phyloP scores from a whole-genome alignment of 2,797 vertebrate species.

The Fratercula arctica region DNA sequence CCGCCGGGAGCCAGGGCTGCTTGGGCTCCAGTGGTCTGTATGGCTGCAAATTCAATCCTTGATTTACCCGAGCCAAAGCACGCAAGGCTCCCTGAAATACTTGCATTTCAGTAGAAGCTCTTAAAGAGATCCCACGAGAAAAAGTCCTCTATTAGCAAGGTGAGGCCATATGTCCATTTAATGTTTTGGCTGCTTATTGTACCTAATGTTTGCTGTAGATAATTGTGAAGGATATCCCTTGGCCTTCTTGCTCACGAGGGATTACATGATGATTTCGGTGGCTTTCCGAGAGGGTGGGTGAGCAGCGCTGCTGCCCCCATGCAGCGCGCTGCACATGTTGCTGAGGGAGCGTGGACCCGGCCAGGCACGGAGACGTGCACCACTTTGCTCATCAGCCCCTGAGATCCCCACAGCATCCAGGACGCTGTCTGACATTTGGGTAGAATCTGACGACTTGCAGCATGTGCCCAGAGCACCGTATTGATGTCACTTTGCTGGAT shows the following conservation, averaged over 20 bases:
- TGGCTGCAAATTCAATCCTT: background rate
- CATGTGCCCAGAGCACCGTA: background rate
- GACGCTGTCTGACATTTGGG: background rate
- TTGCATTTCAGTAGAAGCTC: background rate
- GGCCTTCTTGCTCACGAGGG: background rate
- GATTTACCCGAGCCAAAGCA: background rate
- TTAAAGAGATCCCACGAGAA: background rate
- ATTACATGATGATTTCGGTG: background rate
- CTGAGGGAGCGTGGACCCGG: background rate
- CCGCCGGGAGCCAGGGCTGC: background rate
- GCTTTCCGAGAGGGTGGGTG: background rate
- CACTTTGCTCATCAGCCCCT: background rate
- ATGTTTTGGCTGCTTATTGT: background rate
- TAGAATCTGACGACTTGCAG: background rate
- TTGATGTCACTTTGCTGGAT: conserved; percentile 8
- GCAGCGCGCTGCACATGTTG: rapidly evolving
- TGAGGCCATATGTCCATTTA: background rate
- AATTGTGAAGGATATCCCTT: background rate
- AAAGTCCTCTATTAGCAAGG: background rate
- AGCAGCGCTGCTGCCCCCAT: rapidly evolving
- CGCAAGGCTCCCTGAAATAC: background rate
- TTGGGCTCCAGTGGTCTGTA: background rate
- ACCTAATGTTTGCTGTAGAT: background rate
- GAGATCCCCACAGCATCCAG: background rate
- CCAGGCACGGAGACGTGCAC: background rate